phyloP scores from a whole-genome alignment of 2,888 invertebrate genomes.

The Hedychridium roseum region DNA sequence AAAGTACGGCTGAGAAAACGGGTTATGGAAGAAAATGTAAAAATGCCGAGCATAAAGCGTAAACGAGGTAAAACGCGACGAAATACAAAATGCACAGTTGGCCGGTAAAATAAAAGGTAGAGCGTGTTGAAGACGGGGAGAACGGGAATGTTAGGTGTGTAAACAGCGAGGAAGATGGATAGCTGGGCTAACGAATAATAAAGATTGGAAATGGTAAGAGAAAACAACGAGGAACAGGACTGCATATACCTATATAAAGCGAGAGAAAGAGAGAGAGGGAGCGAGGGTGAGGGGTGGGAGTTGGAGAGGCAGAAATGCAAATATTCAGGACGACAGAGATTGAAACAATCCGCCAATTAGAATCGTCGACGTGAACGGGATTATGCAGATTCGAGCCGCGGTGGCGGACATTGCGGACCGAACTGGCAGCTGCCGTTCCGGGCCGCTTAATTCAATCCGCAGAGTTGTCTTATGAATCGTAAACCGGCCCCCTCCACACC shows the following conservation, averaged over 20 bases:
- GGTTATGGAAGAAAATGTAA: too few species aligned
- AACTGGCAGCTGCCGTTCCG: conserved; percentile 57
- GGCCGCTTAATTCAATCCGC: conserved; percentile 61
- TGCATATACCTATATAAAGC: too few species aligned
- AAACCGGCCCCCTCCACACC: conserved; percentile 44
- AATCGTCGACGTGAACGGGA: conserved; percentile 61
- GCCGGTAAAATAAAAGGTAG: too few species aligned
- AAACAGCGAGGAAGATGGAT: conserved; percentile 5
- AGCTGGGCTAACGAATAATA: conserved; percentile 4
- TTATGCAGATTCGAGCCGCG: conserved; percentile 58
- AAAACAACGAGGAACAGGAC: background rate
- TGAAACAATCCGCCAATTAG: conserved; percentile 64
- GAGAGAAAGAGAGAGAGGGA: conserved; percentile 7
- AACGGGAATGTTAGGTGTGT: conserved; percentile 9
- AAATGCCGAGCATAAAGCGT: too few species aligned
- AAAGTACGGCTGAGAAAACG: too few species aligned
- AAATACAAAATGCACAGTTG: background rate
- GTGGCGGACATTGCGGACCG: conserved; percentile 33
- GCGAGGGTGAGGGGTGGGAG: conserved; percentile 6
- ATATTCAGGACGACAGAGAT: conserved; percentile 56
- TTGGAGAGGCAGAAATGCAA: conserved; percentile 46
- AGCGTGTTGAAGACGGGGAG: background rate
- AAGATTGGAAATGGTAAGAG: conserved; percentile 5
- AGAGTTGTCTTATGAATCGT: conserved; percentile 63
- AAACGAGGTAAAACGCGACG: background rate